Percentiles rank a stretch among this genome's conserved stretches.
Evolutionary conservation across 92 coral and sea anemone genomes (phyloP).

Genomic region (Zoanthus sansibaricus): DNA sequence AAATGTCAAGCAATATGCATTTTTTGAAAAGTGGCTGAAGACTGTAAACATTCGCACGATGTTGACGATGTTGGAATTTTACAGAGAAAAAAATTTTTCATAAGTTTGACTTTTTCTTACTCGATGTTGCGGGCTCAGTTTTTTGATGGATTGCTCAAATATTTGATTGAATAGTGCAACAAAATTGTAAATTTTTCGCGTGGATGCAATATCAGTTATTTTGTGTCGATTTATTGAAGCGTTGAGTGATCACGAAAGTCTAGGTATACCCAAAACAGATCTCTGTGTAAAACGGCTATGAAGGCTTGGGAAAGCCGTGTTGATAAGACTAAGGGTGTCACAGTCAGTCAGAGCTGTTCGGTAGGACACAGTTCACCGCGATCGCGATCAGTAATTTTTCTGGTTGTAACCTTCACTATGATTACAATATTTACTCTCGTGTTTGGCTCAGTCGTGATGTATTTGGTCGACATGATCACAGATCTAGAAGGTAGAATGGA

Average conservation of each 20-base stretch:
- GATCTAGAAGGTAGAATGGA: slow-evolving; percentile 19
- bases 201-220: slow-evolving; percentile 13
- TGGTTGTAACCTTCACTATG: slow-evolving; percentile 30
- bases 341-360: background rate
- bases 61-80: slow-evolving; percentile 23
- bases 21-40: background rate
- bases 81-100: background rate
- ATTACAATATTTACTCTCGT: slow-evolving; percentile 16
- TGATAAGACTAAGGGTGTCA: slow-evolving; percentile 18
- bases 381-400: slow-evolving; percentile 9
- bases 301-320: slow-evolving; percentile 41
- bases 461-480: slow-evolving; percentile 11
- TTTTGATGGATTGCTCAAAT: background rate
- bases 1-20: background rate
- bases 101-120: background rate
- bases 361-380: background rate
- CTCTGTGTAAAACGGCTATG: background rate
- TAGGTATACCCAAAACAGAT: background rate
- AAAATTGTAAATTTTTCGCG: background rate
- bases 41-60: background rate
- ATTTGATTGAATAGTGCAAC: background rate
- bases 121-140: background rate
- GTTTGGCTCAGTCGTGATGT: slow-evolving; percentile 41
- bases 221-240: slow-evolving; percentile 16
- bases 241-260: slow-evolving; percentile 29